Evolutionary conservation across 2,888 invertebrate species (phyloP).

Genomic region (Spodoptera exigua): DNA sequence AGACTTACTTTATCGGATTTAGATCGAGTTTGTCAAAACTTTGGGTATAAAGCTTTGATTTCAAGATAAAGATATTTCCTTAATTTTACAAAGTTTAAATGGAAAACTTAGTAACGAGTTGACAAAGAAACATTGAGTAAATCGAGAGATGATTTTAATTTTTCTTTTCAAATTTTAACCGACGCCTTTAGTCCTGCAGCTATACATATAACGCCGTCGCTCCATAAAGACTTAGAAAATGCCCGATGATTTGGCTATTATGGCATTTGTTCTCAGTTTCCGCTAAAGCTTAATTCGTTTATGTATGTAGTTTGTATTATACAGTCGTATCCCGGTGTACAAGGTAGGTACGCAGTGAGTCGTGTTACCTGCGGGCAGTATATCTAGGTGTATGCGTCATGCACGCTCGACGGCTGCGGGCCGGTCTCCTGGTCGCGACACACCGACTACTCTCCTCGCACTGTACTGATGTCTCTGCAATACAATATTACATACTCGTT

Average conservation of each 20-base stretch:
- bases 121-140: neutral
- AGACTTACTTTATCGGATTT: slow-evolving; percentile 16
- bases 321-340: too few species aligned
- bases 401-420: slow-evolving; percentile 92
- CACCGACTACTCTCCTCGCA: slow-evolving; percentile 92
- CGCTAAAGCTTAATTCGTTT: too few species aligned
- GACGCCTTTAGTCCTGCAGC: too few species aligned
- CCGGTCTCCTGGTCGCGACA: slow-evolving; percentile 83
- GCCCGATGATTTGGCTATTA: too few species aligned
- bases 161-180: too few species aligned
- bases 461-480: slow-evolving; percentile 98
- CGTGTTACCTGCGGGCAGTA: slow-evolving; percentile 92
- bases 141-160: neutral
- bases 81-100: slow-evolving; percentile 3
- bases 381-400: slow-evolving; percentile 95
- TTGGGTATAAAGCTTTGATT: slow-evolving; percentile 16
- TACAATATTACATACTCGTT: slow-evolving; percentile 53
- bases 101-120: slow-evolving; percentile 1
- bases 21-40: slow-evolving; percentile 12
- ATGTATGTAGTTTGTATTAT: too few species aligned
- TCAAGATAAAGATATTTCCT: slow-evolving; percentile 7
- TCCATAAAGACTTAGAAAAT: neutral
- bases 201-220: too few species aligned
- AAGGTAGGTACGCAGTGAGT: neutral
- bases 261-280: too few species aligned